These are phyloP conservation scores for Neodiprion pinetum DNA, from an alignment of 1,140 invertebrate genomes.

Conservation along the genomic window DNA sequence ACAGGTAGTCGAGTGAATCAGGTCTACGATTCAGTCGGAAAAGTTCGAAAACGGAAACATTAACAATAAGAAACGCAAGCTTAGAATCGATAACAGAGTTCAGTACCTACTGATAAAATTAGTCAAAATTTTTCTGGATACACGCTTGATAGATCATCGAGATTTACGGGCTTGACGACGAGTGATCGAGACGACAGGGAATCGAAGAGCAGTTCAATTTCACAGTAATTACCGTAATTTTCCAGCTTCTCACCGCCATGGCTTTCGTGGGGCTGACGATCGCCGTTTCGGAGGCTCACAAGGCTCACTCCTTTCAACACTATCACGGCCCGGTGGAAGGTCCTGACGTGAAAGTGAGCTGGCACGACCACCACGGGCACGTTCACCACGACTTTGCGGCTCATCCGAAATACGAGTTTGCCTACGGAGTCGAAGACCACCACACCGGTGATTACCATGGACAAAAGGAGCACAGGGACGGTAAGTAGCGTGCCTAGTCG, in stretches of 20 bases:
- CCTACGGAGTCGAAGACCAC: conserved; percentile 48
- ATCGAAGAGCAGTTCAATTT: no score
- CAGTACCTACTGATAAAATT: no score
- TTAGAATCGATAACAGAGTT: no score
- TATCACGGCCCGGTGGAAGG: conserved; percentile 40
- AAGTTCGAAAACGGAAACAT: no score
- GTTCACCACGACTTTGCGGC: conserved; percentile 42
- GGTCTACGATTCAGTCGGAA: no score
- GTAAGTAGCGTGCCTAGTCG: conserved; percentile 16
- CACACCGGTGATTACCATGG: conserved; percentile 52
- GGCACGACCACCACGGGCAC: conserved; percentile 42
- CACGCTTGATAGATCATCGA: no score
- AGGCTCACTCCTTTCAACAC: conserved; percentile 39
- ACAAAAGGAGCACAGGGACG: conserved; percentile 49
- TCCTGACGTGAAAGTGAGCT: conserved; percentile 35
- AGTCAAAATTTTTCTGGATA: no score
- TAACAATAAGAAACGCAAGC: no score
- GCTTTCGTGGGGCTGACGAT: neutral
- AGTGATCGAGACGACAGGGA: no score
- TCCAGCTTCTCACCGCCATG: neutral
- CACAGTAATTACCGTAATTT: neutral
- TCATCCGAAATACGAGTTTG: conserved; percentile 48
- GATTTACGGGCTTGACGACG: no score
- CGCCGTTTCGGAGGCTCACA: conserved; percentile 3
- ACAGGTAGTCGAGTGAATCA: no score